Conservation (phyloP, 2,888 invertebrate genomes). For the Athetis lepigone region DNA sequence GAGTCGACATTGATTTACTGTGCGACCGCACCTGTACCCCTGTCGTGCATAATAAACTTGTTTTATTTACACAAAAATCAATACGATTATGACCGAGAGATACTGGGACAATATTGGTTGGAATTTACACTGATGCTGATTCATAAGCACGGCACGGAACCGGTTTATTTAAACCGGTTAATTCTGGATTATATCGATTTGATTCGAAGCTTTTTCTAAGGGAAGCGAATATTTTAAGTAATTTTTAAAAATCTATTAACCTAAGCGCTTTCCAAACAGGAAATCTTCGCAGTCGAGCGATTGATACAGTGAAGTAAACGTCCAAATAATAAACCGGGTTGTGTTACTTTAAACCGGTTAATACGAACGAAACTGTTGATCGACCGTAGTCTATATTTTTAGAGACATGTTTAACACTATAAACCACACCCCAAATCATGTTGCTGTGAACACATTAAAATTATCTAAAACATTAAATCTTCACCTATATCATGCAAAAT, state of each 20-base stretch:
- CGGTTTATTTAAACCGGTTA: too few relatives aligned
- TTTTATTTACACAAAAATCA: constrained; percentile 53
- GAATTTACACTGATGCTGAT: constrained; percentile 9
- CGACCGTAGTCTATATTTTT: not conserved
- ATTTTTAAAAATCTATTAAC: too few relatives aligned
- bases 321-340: too few relatives aligned
- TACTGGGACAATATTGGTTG: constrained; percentile 14
- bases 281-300: too few relatives aligned
- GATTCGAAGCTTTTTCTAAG: too few relatives aligned
- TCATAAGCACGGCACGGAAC: not conserved
- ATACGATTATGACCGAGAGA: constrained; percentile 28
- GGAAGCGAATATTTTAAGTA: too few relatives aligned
- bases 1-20: constrained; percentile 68
- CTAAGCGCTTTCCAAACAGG: too few relatives aligned
- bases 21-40: constrained; percentile 67
- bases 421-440: not conserved
- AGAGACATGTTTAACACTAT: not conserved
- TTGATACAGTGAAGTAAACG: too few relatives aligned
- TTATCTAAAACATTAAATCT: constrained; percentile 3
- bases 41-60: constrained; percentile 60
- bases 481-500: not conserved
- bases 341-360: too few relatives aligned
- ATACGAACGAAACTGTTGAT: too few relatives aligned
- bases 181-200: too few relatives aligned
- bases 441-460: not conserved